Base-by-base conservation (phyloP, 2,113 vertebrate genomes). In the Semnornis frantzii region DNA sequence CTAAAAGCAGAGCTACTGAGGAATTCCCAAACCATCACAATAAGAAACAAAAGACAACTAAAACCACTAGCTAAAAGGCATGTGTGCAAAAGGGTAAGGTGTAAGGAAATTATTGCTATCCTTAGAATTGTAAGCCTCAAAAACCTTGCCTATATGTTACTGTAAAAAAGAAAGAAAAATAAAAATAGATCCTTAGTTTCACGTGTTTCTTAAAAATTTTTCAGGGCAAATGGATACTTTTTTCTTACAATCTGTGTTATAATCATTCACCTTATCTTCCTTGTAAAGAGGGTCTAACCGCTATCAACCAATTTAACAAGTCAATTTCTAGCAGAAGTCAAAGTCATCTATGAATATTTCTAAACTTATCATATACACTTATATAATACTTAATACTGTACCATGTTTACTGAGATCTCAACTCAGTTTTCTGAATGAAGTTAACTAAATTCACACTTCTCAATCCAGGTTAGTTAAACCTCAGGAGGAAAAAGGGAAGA, bases 391-490 rank as follows among this genome's bases (percentile, higher is more conserved):
- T 81, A 48, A 73, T 37, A 37, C 9, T 10, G 8, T 57, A n/a
- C 8, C 11, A 1, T n/a, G 1, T 28, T 89, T 10, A 12, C 27
- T 20, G 20, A 66, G 6, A 65, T 37, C 10, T 42, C 16, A 27
- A 33, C 7, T 87, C 65, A 63, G 4, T 23, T 81, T 64, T 81
- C 34, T 78, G 57, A 54, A 21, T 21, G 16, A 62, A 84, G 21
- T 31, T 6, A 60, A 73, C 52, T 80, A 76, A 55, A 82, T 69
- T 73, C 20, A 33, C 10, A 81, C 14, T 57, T 77, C 34, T 78
- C 0, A 0, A 46, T 10, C 21, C 23, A 31, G 8, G 12, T 66
- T 57, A 62, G 54, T 31, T 16, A 8, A 14, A 33, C 5, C 3
- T 46, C 6, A 25, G 10, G 27, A 14, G 65, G 30, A 21, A 72